A percentile compares a stretch with the other conserved stretches of the same genome.
These are phyloP conservation scores for Phocides pigmalion DNA, from an alignment of 1,140 invertebrate species.

Conservation along the genomic window DNA sequence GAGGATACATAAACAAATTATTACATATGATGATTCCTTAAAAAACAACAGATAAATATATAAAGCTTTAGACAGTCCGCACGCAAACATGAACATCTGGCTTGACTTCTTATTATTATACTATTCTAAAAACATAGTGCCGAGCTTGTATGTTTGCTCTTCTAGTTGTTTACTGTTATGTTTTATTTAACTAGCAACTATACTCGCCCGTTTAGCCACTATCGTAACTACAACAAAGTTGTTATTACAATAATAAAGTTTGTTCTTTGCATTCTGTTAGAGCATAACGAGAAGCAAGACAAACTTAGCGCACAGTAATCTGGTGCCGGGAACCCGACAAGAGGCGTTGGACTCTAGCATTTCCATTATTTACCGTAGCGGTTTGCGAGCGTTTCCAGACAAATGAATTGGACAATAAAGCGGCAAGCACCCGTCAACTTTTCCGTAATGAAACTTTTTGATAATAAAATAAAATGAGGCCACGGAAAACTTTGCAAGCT, in stretches of 20 bases:
- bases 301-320: slow-evolving; percentile 74
- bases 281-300: slow-evolving; percentile 59
- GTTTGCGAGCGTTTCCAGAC: slow-evolving; percentile 61
- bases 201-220: slow-evolving; percentile 15
- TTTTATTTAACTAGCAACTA: slow-evolving; percentile 32
- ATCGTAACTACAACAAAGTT: slow-evolving; percentile 33
- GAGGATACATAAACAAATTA: no score
- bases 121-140: not conserved
- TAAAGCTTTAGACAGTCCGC: no score
- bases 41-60: no score
- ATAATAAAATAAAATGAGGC: slow-evolving; percentile 64
- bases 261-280: slow-evolving; percentile 56
- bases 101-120: not conserved
- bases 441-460: slow-evolving; percentile 73
- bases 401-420: slow-evolving; percentile 77
- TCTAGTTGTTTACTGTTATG: slow-evolving; percentile 9
- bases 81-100: not conserved
- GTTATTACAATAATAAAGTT: slow-evolving; percentile 58
- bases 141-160: not conserved
- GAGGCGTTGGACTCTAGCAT: slow-evolving; percentile 55
- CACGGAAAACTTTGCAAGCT: slow-evolving; percentile 57
- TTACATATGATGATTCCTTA: no score
- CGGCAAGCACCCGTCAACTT: slow-evolving; percentile 71
- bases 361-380: slow-evolving; percentile 70
- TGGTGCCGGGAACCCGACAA: slow-evolving; percentile 54